Base-by-base conservation (phyloP, 2,797 vertebrate genomes). In the Spinus olivaceus region DNA sequence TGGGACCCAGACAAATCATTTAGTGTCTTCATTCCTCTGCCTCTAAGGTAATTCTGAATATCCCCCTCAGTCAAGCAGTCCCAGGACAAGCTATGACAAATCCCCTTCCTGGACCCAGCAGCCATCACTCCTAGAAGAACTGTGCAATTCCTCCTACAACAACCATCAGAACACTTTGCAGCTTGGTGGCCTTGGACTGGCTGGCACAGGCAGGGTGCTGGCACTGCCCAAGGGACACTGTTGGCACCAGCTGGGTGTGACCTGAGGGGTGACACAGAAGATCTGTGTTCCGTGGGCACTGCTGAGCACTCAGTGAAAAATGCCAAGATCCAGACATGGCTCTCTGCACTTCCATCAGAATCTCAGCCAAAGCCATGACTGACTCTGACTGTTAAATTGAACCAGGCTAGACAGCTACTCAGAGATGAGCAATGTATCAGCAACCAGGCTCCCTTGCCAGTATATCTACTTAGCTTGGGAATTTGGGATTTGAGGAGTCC, bases 201-300 rank as follows among this genome's bases (percentile, higher is more conserved):
- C 44, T 1, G 1, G 41, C 4, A 1, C 7, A 10, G 64, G 32
- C 64, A 44, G 17, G 22, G 47, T 3, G 4, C 60, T 37, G 76
- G 25, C 1, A 0, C 54, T 80, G 64, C 54, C 41, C 10, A 0
- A 12, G 49, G 20, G n/a, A 37, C 42, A 15, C 25, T 1, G 4
- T 6, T 17, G 63, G 63, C 47, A 32, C 1, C 0, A 12, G 21
- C 35, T 57, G 50, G 9, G 20, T 64, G 54, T n/a, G 19, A 87
- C 46, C 50, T 1, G 2, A 44, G 79, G 57, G 3, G 2, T 9
- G 1, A 4, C 21, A 12, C 8, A 2, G 28, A 47, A 51, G 51
- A 24, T 39, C 65, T 1, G 0, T n/a, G 9, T 42, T 53, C 53
- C 13, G 0, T 1, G 3, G 22, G 39, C 20, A 1, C 47, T 53